phyloP scores from a whole-genome alignment of 2,888 invertebrate genomes.

The Blera fallax region DNA sequence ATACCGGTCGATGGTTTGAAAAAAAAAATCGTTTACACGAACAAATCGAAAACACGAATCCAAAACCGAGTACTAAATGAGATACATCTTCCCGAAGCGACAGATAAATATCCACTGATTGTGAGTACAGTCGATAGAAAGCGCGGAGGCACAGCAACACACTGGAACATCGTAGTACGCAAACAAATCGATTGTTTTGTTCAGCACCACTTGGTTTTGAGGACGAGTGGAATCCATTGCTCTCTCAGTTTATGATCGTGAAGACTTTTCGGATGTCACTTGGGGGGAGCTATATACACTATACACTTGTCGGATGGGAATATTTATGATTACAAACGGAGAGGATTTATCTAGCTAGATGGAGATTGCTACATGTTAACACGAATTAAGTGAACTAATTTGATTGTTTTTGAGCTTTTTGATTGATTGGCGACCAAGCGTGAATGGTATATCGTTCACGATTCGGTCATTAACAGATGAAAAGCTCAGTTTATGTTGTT shows the following conservation, averaged over 20 bases:
- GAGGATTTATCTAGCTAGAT: constrained; percentile 24
- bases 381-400: constrained; percentile 32
- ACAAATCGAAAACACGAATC: neutral
- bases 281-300: too few relatives aligned
- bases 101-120: constrained; percentile 60
- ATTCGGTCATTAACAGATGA: constrained; percentile 32
- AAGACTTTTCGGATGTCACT: constrained; percentile 38
- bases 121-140: constrained; percentile 9
- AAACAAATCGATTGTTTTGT: constrained; percentile 56
- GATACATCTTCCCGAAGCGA: constrained; percentile 52
- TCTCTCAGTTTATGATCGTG: constrained; percentile 22
- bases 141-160: neutral
- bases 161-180: neutral
- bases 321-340: constrained; percentile 32
- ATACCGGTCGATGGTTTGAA: neutral
- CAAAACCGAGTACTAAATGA: neutral
- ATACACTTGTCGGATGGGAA: constrained; percentile 27
- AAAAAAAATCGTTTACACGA: neutral
- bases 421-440: neutral
- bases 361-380: constrained; percentile 1
- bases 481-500: neutral
- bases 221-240: neutral
- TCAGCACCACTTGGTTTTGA: neutral
- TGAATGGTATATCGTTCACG: constrained; percentile 34
- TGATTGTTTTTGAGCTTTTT: constrained; percentile 31